These are phyloP conservation scores for Chionomys nivalis DNA, from an alignment of 2,113 vertebrate genomes.

Conservation along the genomic window DNA sequence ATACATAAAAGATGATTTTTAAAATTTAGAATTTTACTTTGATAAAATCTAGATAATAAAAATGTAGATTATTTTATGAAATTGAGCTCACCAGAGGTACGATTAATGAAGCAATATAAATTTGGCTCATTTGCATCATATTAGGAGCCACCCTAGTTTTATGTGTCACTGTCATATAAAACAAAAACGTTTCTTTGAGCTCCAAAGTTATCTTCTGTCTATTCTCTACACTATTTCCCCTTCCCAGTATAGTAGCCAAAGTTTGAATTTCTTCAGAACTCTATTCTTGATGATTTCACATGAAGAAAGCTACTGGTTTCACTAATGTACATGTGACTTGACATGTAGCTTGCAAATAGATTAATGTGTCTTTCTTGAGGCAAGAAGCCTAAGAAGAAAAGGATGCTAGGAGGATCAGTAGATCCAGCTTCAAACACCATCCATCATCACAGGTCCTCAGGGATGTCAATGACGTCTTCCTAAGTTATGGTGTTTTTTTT, in stretches of 20 bases:
- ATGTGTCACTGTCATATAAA: background rate
- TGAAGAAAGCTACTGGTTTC: background rate
- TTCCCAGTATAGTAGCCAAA: constrained; percentile 18
- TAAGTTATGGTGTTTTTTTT: no score
- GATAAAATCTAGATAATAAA: background rate
- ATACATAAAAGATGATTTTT: constrained; percentile 10
- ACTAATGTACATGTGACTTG: background rate
- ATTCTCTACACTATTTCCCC: constrained; percentile 12
- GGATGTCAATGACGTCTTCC: background rate
- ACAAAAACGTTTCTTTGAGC: background rate
- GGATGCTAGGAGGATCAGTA: background rate
- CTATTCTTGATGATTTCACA: background rate
- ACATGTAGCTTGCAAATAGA: constrained; percentile 19
- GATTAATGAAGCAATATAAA: constrained; percentile 21
- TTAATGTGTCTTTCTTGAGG: background rate
- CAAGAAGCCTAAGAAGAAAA: background rate
- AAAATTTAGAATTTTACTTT: constrained; percentile 5
- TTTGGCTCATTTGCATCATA: background rate
- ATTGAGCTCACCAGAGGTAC: constrained; percentile 6
- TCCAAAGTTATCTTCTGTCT: constrained; percentile 6
- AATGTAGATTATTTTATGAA: background rate
- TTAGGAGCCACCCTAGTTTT: background rate
- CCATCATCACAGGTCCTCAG: background rate
- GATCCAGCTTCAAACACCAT: background rate
- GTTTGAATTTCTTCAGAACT: constrained; percentile 39